phyloP scores from a whole-genome alignment of 2,797 vertebrate genomes.

The Sebastolobus alascanus region DNA sequence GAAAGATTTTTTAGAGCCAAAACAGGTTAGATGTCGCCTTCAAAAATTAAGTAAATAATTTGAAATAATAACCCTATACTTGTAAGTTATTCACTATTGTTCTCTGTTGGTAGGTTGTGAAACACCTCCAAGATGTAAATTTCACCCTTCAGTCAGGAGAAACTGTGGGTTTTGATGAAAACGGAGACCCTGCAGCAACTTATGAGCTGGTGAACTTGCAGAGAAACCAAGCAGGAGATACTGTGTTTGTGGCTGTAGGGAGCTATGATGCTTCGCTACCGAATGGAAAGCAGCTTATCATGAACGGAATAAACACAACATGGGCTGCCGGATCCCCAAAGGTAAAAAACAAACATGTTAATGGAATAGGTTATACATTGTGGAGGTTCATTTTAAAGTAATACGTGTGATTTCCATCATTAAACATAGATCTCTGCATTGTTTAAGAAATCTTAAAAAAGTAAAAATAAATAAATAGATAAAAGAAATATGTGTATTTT shows the following conservation, averaged over 20 bases:
- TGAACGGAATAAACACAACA: constrained; percentile 73
- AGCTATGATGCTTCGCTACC: constrained; percentile 81
- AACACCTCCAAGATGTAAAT: constrained; percentile 76
- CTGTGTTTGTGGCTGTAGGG: constrained; percentile 78
- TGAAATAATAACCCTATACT: neutral
- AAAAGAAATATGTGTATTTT: too few species aligned
- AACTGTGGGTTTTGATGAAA: constrained; percentile 78
- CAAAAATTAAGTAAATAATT: neutral
- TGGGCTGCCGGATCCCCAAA: constrained; percentile 71
- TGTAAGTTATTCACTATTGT: neutral
- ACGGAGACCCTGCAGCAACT: constrained; percentile 81
- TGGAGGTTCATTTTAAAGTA: neutral
- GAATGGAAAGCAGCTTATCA: constrained; percentile 74
- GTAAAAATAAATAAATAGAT: too few species aligned
- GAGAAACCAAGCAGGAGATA: constrained; percentile 68
- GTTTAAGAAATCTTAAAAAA: too few species aligned
- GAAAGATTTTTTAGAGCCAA: constrained; percentile 53
- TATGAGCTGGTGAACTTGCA: constrained; percentile 88
- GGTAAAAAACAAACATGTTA: constrained; percentile 42
- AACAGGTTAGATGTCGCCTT: constrained; percentile 64
- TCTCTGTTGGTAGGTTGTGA: constrained; percentile 63
- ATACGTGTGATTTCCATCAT: neutral
- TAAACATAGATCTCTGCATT: neutral
- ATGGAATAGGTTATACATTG: neutral
- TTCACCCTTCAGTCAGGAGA: constrained; percentile 81